Evolutionary conservation across 2,888 invertebrate species (phyloP).

Genomic region (Oasisia sp.): DNA sequence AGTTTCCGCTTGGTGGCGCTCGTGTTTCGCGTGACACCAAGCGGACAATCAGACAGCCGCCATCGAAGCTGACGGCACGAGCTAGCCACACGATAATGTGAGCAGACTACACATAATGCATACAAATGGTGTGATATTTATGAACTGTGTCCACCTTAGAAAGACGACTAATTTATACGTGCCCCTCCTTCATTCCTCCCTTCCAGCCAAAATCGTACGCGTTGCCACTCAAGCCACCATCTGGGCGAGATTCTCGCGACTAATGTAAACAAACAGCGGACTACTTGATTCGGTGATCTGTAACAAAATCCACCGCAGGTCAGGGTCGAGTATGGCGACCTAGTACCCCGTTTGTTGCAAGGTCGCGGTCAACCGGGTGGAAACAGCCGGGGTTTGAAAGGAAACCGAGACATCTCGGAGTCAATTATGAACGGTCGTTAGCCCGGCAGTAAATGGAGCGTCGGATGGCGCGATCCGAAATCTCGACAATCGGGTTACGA

Average conservation of each 20-base stretch:
- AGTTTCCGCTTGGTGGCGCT: too few relatives aligned
- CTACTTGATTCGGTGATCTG: background rate
- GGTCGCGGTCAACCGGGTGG: background rate
- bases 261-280: background rate
- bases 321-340: background rate
- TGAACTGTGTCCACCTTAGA: too few relatives aligned
- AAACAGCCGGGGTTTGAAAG: background rate
- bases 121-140: too few relatives aligned
- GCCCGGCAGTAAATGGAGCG: background rate
- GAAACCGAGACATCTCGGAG: background rate
- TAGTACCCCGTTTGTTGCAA: background rate
- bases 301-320: background rate
- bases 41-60: too few relatives aligned
- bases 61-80: too few relatives aligned
- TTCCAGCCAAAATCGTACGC: too few relatives aligned
- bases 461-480: background rate
- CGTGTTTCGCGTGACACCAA: too few relatives aligned
- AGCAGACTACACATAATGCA: too few relatives aligned
- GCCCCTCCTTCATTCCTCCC: too few relatives aligned
- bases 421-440: background rate
- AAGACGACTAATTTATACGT: too few relatives aligned
- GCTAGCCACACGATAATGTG: too few relatives aligned
- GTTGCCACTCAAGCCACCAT: background rate
- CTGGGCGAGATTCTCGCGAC: background rate
- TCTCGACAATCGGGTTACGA: background rate